phyloP scores from a whole-genome alignment of 2,797 vertebrate genomes.

The Neoniphon sammara region DNA sequence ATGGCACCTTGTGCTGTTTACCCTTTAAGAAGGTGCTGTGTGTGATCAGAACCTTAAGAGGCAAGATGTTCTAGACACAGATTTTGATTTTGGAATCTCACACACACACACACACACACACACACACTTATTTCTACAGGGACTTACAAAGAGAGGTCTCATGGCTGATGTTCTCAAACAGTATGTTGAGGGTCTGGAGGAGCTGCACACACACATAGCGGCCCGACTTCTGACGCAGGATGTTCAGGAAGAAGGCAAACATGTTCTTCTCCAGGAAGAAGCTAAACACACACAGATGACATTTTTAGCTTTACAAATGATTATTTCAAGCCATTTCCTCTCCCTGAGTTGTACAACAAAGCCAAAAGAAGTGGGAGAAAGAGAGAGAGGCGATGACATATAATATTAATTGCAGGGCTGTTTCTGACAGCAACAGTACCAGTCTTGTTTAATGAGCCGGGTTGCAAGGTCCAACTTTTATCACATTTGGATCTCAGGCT shows the following conservation, averaged over 20 bases:
- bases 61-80: no score
- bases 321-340: no score
- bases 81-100: background rate
- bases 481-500: no score
- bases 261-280: slow-evolving; percentile 99
- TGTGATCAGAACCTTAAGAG: no score
- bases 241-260: slow-evolving; percentile 99
- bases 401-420: background rate
- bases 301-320: background rate
- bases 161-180: slow-evolving; percentile 99
- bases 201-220: slow-evolving; percentile 99
- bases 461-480: no score
- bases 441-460: no score
- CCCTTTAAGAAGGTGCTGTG: background rate
- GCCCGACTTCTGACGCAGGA: slow-evolving; percentile 96
- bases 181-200: slow-evolving; percentile 97
- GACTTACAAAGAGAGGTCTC: slow-evolving; percentile 97
- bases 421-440: background rate
- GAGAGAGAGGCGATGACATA: slow-evolving; percentile 2
- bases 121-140: background rate
- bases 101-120: background rate
- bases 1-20: background rate
- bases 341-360: no score
- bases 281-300: slow-evolving; percentile 73
- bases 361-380: no score